These are phyloP conservation scores for Sphaerodactylus townsendi DNA, from an alignment of 2,113 vertebrate genomes.

Conservation along the genomic window DNA sequence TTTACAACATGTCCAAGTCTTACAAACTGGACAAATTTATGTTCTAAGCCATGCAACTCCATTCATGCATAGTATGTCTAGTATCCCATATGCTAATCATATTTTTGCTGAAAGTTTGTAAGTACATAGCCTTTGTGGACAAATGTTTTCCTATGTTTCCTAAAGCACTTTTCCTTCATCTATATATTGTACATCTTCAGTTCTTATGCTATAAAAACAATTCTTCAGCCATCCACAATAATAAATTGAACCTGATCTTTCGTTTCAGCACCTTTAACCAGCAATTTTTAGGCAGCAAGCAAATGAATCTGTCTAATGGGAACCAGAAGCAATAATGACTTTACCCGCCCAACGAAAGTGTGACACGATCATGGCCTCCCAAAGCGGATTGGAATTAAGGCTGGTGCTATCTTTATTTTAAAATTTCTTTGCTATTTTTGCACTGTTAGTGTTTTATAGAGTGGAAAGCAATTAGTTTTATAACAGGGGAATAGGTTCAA, in stretches of 20 bases:
- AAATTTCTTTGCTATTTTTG: slow-evolving; percentile 37
- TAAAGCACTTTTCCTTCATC: neutral
- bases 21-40: no score
- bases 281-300: slow-evolving; percentile 15
- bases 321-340: slow-evolving; percentile 14
- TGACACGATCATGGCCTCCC: slow-evolving; percentile 31
- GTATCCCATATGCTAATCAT: neutral
- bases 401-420: slow-evolving; percentile 44
- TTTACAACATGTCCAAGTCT: no score
- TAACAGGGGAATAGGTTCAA: slow-evolving; percentile 53
- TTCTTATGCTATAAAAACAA: neutral
- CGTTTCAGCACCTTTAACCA: slow-evolving; percentile 24
- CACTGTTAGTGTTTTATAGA: slow-evolving; percentile 51
- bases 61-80: no score
- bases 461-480: slow-evolving; percentile 68
- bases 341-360: neutral
- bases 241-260: slow-evolving; percentile 15
- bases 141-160: neutral
- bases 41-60: no score
- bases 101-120: neutral
- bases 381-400: slow-evolving; percentile 9
- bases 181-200: neutral
- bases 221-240: neutral
- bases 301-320: slow-evolving; percentile 27
- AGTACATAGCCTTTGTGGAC: neutral